Evolutionary conservation across 2,797 vertebrate species (phyloP).

Genomic region (Pseudotriccus pelzelni): DNA sequence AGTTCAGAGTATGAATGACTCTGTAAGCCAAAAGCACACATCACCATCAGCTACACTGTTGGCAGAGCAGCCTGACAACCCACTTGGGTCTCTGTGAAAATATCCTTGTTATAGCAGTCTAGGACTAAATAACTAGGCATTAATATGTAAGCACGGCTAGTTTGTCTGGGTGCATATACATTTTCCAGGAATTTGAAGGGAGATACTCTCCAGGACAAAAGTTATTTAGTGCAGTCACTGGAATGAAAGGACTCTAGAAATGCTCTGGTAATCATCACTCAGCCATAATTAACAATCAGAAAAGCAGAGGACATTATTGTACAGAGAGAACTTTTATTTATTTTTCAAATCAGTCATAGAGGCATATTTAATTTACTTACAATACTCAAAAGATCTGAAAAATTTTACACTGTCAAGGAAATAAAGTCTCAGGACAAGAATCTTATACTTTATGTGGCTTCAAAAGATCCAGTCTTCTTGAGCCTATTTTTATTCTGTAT

Average conservation of each 20-base stretch:
- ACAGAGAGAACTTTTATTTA: neutral
- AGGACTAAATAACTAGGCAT: neutral
- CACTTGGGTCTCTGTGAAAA: neutral
- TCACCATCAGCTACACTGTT: neutral
- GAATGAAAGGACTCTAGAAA: neutral
- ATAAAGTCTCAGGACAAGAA: neutral
- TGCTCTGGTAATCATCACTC: neutral
- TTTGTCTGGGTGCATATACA: neutral
- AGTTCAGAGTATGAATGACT: slow-evolving; percentile 17
- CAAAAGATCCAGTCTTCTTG: neutral
- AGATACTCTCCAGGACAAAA: neutral
- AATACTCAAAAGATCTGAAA: neutral
- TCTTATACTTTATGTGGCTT: neutral
- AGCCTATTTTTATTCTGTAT: neutral
- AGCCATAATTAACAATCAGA: neutral
- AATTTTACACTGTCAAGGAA: neutral
- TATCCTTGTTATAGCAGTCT: neutral
- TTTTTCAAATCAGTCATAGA: neutral
- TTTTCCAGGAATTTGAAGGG: neutral
- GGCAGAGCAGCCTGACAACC: neutral
- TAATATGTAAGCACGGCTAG: neutral
- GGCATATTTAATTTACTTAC: neutral
- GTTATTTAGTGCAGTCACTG: neutral
- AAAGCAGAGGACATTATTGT: neutral
- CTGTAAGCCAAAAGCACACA: neutral